These are phyloP conservation scores for Agriopis leucophaearia DNA, from an alignment of 2,888 invertebrate species.

Conservation along the genomic window DNA sequence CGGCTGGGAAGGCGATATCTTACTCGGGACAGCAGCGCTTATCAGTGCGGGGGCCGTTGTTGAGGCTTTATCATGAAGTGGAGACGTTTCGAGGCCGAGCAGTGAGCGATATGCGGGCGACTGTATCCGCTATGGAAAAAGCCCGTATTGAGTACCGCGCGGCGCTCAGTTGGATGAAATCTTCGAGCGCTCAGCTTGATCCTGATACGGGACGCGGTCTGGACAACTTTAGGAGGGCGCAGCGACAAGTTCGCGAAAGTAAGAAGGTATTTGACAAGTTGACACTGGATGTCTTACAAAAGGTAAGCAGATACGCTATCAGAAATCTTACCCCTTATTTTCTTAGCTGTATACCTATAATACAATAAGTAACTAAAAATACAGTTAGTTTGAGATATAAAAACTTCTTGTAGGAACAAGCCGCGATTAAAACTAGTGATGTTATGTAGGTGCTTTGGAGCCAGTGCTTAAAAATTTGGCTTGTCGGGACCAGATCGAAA, in stretches of 20 bases:
- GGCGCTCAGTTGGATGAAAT: constrained; percentile 99
- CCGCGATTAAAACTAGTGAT: too few species aligned
- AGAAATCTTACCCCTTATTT: not conserved
- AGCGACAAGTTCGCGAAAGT: constrained; percentile 90
- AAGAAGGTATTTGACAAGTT: constrained; percentile 97
- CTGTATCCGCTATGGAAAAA: constrained; percentile 97
- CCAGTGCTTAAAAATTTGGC: too few species aligned
- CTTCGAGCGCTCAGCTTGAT: constrained; percentile 97
- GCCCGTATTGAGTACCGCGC: constrained; percentile 98
- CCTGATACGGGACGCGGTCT: constrained; percentile 98
- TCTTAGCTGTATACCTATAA: constrained; percentile 41
- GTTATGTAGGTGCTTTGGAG: too few species aligned
- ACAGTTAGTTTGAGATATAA: too few species aligned
- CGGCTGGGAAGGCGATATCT: constrained; percentile 93
- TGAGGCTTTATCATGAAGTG: constrained; percentile 97
- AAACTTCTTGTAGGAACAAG: too few species aligned
- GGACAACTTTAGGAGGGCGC: constrained; percentile 97
- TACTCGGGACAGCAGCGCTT: constrained; percentile 97
- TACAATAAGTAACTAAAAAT: too few species aligned
- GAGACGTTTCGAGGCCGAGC: constrained; percentile 98
- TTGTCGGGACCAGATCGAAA: too few species aligned
- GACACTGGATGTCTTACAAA: constrained; percentile 98
- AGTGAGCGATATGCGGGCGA: constrained; percentile 96
- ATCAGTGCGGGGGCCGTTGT: constrained; percentile 93
- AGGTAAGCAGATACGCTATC: constrained; percentile 77